These are phyloP conservation scores for Alaudala cheleensis DNA, from an alignment of 2,113 vertebrate genomes.

Conservation along the genomic window DNA sequence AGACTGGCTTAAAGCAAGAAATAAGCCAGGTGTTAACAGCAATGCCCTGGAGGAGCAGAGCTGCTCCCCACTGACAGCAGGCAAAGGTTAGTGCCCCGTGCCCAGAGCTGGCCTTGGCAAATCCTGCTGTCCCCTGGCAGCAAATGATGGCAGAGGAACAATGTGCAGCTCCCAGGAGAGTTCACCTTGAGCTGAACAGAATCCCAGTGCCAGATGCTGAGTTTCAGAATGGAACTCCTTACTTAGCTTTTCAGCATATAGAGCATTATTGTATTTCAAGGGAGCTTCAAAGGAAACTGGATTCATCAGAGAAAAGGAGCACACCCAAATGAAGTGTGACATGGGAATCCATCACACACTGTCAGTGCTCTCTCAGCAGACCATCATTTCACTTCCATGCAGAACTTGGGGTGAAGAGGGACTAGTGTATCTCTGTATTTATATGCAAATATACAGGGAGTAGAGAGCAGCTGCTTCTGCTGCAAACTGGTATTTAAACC, in stretches of 20 bases:
- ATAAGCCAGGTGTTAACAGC: conserved; percentile 4
- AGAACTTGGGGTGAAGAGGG: not conserved
- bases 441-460: not conserved
- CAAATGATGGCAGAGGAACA: not conserved
- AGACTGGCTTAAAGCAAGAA: conserved; percentile 33
- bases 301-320: conserved; percentile 38
- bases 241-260: conserved; percentile 24
- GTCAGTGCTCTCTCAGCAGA: not conserved
- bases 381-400: not conserved
- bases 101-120: conserved; percentile 15
- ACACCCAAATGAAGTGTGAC: conserved; percentile 42
- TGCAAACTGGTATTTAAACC: not conserved
- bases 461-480: not conserved
- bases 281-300: conserved; percentile 35
- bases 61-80: conserved; percentile 27
- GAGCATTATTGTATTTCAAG: conserved; percentile 16
- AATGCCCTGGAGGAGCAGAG: conserved; percentile 7
- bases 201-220: conserved; percentile 10
- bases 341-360: conserved; percentile 35
- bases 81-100: conserved; percentile 24
- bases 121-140: not conserved
- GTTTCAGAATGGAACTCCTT: conserved; percentile 24
- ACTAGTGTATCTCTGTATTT: not conserved
- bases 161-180: not conserved
- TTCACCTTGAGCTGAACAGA: conserved; percentile 30